Conservation (phyloP, 1,140 invertebrate genomes). For the Maconellicoccus hirsutus region DNA sequence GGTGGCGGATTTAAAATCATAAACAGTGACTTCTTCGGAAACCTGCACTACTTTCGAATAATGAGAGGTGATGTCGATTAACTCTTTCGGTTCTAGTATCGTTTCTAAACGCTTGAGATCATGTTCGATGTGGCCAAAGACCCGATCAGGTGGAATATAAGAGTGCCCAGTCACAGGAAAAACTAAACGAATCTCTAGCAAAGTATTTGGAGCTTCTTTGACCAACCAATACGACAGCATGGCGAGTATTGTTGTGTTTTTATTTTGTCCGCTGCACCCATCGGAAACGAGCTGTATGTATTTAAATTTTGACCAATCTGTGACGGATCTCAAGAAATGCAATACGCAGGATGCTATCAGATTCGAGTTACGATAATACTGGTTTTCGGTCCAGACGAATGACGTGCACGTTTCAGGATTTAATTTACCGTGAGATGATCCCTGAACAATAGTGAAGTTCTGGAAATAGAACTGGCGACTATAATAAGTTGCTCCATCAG, state of each 20-base stretch:
- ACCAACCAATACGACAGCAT: constrained; percentile 30
- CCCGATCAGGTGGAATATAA: constrained; percentile 32
- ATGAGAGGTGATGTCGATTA: no score
- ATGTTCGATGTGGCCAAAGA: constrained; percentile 32
- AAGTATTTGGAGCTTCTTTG: constrained; percentile 23
- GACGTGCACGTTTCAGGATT: constrained; percentile 25
- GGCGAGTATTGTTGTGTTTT: constrained; percentile 24
- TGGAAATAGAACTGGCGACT: constrained; percentile 34
- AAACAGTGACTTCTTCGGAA: not conserved
- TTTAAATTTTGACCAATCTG: constrained; percentile 23
- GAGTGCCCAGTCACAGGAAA: constrained; percentile 33
- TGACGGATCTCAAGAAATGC: constrained; percentile 26
- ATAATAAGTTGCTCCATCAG: constrained; percentile 34
- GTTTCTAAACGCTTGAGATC: constrained; percentile 28
- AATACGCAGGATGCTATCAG: constrained; percentile 32
- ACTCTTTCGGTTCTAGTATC: no score
- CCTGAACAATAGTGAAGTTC: constrained; percentile 33
- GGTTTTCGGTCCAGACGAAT: constrained; percentile 32
- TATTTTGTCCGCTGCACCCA: constrained; percentile 25
- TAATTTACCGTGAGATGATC: constrained; percentile 30
- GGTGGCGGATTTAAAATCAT: constrained; percentile 20
- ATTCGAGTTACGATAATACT: constrained; percentile 31
- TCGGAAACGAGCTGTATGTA: constrained; percentile 24
- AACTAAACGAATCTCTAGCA: constrained; percentile 30
- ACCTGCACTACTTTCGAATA: not conserved